Conservation (phyloP, 2,888 invertebrate species). For the Erynnis tages region DNA sequence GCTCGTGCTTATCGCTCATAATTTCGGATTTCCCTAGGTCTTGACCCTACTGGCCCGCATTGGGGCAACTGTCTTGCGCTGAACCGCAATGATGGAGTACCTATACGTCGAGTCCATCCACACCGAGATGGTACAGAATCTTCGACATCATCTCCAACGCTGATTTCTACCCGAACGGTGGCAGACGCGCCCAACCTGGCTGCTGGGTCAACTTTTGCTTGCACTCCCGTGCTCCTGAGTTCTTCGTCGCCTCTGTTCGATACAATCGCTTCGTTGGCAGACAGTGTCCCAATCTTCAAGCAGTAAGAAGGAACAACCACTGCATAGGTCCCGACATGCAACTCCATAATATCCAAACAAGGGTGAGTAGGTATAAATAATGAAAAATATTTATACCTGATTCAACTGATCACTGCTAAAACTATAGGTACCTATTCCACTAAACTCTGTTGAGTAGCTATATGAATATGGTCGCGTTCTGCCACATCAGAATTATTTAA, state of each 20-base stretch:
- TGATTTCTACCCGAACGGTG: conserved; percentile 50
- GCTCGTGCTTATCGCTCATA: no score
- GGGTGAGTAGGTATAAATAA: no score
- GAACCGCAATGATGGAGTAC: conserved; percentile 38
- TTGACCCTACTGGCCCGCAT: conserved; percentile 53
- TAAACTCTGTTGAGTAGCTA: no score
- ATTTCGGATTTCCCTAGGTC: conserved; percentile 35
- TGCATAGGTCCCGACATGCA: conserved; percentile 1
- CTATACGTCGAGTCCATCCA: conserved; percentile 48
- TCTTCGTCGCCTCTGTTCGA: conserved; percentile 39
- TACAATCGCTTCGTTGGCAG: conserved; percentile 10
- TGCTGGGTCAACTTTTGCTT: conserved; percentile 33
- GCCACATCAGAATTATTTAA: no score
- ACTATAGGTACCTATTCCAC: no score
- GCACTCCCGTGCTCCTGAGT: conserved; percentile 23
- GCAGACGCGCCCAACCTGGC: conserved; percentile 37
- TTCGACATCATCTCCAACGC: conserved; percentile 40
- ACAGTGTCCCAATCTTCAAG: conserved; percentile 9
- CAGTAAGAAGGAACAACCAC: not conserved
- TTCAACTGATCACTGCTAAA: no score
- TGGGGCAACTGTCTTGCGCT: conserved; percentile 45
- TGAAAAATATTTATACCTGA: no score
- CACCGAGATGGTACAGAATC: conserved; percentile 45
- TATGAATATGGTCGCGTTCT: no score
- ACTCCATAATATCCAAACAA: no score